Evolutionary conservation across 92 coral and sea anemone species (phyloP).

Genomic region (Heteractis magnifica): DNA sequence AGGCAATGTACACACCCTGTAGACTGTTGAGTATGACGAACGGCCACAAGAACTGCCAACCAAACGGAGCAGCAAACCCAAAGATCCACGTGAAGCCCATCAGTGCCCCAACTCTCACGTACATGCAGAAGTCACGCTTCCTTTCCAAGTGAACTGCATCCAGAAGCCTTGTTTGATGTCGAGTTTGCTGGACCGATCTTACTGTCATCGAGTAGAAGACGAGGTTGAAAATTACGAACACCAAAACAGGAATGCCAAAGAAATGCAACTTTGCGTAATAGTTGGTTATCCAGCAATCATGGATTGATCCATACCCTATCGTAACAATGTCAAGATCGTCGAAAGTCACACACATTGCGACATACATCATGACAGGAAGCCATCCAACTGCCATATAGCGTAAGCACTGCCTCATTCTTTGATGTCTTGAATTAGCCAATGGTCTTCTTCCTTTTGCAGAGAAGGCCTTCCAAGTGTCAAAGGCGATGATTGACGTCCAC

Average conservation of each 20-base stretch:
- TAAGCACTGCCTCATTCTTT: conserved; percentile 37
- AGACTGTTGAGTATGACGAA: conserved; percentile 26
- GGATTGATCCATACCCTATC: conserved; percentile 46
- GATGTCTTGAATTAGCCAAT: conserved; percentile 4
- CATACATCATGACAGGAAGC: conserved; percentile 43
- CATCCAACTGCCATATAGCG: conserved; percentile 64
- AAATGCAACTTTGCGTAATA: conserved; percentile 31
- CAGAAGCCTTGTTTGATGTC: conserved; percentile 28
- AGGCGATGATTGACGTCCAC: conserved; percentile 33
- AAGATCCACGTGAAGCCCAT: conserved; percentile 53
- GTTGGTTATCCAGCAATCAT: conserved; percentile 49
- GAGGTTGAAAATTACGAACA: conserved; percentile 30
- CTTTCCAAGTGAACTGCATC: conserved; percentile 10
- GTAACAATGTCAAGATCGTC: conserved; percentile 41
- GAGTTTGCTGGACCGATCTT: conserved; percentile 44
- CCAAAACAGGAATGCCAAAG: conserved; percentile 41
- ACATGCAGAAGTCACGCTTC: conserved; percentile 32
- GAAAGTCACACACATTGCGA: conserved; percentile 32
- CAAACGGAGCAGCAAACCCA: conserved; percentile 38
- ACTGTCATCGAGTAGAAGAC: conserved; percentile 45
- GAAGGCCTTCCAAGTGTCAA: conserved; percentile 59
- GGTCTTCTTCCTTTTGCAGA: conserved; percentile 25
- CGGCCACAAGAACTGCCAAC: conserved; percentile 22
- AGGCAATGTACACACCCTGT: conserved; percentile 49
- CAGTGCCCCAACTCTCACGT: conserved; percentile 39